Percentiles rank a stretch among this genome's conserved stretches.
Evolutionary conservation across 2,797 vertebrate genomes (phyloP).

Genomic region (Sarcophilus harrisii): DNA sequence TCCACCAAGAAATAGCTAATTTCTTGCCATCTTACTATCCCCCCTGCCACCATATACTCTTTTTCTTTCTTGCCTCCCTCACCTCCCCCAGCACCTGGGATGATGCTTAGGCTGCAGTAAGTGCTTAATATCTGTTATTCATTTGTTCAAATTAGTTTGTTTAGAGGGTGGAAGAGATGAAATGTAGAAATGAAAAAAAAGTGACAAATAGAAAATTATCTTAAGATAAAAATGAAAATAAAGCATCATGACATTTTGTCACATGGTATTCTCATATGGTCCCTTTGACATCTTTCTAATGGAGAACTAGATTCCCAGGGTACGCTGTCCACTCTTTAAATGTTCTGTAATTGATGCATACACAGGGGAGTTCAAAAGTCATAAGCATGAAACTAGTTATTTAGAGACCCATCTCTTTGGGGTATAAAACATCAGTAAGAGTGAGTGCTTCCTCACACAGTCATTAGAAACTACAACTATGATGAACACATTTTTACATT

Average conservation of each 20-base stretch:
- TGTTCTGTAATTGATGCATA: conserved; percentile 25
- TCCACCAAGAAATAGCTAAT: neutral
- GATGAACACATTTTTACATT: conserved; percentile 79
- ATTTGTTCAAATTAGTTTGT: conserved; percentile 12
- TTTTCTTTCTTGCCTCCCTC: neutral
- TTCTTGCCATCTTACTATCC: neutral
- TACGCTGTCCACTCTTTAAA: conserved; percentile 6
- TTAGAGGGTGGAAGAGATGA: conserved; percentile 53
- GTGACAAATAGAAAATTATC: conserved; percentile 61
- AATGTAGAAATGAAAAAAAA: conserved; percentile 17
- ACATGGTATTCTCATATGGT: conserved; percentile 36
- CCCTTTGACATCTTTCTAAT: conserved; percentile 14
- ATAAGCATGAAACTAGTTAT: conserved; percentile 64
- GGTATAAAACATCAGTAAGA: conserved; percentile 64
- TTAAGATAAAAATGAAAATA: conserved; percentile 63
- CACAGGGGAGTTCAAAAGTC: conserved; percentile 35
- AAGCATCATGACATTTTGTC: conserved; percentile 35
- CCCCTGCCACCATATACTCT: neutral
- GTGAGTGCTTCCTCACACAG: conserved; percentile 56
- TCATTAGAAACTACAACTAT: conserved; percentile 78
- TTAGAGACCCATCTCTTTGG: conserved; percentile 64
- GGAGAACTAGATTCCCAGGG: conserved; percentile 28
- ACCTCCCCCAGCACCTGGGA: neutral
- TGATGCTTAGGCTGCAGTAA: neutral
- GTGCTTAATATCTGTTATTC: neutral